Base-by-base conservation (phyloP, 2,888 invertebrate species). In the Ecliptopera silaceata region DNA sequence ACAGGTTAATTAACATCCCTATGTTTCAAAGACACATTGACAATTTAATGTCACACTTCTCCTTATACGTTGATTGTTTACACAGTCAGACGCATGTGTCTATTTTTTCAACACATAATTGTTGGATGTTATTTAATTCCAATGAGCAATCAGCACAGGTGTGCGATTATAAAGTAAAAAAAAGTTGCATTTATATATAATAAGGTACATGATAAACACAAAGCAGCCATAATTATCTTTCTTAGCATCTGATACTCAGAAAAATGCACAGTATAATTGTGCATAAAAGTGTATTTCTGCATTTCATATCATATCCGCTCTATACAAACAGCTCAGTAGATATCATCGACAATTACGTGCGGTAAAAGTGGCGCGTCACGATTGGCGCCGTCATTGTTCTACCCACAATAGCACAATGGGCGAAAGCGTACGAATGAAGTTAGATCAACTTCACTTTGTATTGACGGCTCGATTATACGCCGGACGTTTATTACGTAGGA, bases 321-420 rank as follows among this genome's bases (percentile, higher is more conserved):
- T 15, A 52, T 18, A 53, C 39, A 46, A 52, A 39, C 51, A 41
- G 31, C 42, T 22, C 22, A 8, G 48, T 29, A 49, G 65, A 58
- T 63, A 63, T 56, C 46, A 60, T 58, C 63, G 61, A 48, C 61
- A 55, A 62, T 64, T 61, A 63, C 50, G 50, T 36, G 52, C 59
- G 62, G 67, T 67, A 67, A 67, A 67, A 67, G 67, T 63, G 59
- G 47, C 15, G 45, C 48, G 67, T 67, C 67, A 63, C 52, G 64
- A 64, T 67, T 57, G 67, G 50, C 59, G 42, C 47, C 56, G 47
- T 43, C 58, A 64, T 67, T 67, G 67, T 67, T 65, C 59, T 64
- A 60, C 47, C 47, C 56, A 59, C 58, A 59, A 59, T 59, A 45
- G 51, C 56, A 46, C 62, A 66, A 66, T 62, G 59, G 53, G 66